Percentiles rank a stretch among this genome's conserved stretches.
Evolutionary conservation across 2,113 vertebrate genomes (phyloP).

Genomic region (Coryphaenoides rupestris): DNA sequence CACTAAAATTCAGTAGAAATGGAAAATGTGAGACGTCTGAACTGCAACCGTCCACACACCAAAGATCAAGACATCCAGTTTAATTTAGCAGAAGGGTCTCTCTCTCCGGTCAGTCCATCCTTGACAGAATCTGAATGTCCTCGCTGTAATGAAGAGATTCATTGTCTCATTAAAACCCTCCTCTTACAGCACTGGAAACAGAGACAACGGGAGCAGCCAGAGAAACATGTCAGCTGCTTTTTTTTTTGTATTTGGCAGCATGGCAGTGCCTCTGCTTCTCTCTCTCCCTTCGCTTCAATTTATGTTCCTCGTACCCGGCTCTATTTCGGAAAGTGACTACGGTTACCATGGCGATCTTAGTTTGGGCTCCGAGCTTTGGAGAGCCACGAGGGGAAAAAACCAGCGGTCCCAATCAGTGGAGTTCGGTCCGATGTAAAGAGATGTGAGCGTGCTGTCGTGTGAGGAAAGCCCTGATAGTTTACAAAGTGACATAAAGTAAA

Average conservation of each 20-base stretch:
- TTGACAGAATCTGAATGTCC: constrained; percentile 27
- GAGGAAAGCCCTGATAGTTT: constrained; percentile 8
- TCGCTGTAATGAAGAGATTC: constrained; percentile 19
- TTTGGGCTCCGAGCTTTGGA: constrained; percentile 46
- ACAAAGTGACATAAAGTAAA: not conserved
- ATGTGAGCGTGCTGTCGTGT: constrained; percentile 8
- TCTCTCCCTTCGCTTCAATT: constrained; percentile 23
- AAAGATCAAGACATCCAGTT: not conserved
- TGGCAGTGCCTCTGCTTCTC: constrained; percentile 22
- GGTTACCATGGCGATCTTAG: constrained; percentile 57
- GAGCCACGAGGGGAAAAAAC: constrained; percentile 43
- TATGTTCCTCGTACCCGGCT: constrained; percentile 30
- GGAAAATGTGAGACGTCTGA: constrained; percentile 5
- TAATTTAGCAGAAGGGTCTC: constrained; percentile 18
- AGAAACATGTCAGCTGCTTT: constrained; percentile 40
- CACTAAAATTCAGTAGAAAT: constrained; percentile 11
- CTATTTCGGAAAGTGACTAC: constrained; percentile 62
- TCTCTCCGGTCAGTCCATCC: constrained; percentile 1
- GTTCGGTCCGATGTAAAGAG: constrained; percentile 20
- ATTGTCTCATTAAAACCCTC: constrained; percentile 16
- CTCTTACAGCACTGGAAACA: constrained; percentile 55
- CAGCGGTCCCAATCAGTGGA: constrained; percentile 39
- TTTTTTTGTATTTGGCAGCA: constrained; percentile 44
- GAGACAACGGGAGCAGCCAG: constrained; percentile 34
- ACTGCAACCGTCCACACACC: constrained; percentile 9